These are phyloP conservation scores for Pogonognathellus flavescens DNA, from an alignment of 1,140 invertebrate species.

Conservation along the genomic window DNA sequence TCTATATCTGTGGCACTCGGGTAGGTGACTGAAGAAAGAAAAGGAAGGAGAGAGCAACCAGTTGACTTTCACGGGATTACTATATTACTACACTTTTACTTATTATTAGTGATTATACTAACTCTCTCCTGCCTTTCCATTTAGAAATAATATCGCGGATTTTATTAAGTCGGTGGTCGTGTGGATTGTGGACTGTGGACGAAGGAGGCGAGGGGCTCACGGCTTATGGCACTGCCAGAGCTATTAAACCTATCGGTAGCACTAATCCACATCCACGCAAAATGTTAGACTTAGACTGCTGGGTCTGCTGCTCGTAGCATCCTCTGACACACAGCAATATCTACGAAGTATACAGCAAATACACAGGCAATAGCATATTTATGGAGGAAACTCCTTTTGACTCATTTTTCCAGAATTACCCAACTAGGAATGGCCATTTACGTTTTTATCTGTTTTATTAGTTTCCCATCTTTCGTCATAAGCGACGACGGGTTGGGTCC, in stretches of 20 bases:
- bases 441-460: slow-evolving; percentile 31
- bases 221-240: background rate
- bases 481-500: background rate
- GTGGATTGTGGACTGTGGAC: background rate
- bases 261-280: background rate
- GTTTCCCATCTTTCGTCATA: slow-evolving; percentile 30
- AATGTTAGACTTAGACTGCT: too few species aligned
- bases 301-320: background rate
- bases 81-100: slow-evolving; percentile 38
- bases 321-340: background rate
- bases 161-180: background rate
- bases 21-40: background rate
- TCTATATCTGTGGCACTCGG: too few species aligned
- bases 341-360: background rate
- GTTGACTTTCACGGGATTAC: slow-evolving; percentile 34
- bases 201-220: background rate
- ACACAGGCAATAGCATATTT: background rate
- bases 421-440: slow-evolving; percentile 13
- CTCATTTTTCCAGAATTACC: slow-evolving; percentile 36
- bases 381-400: slow-evolving; percentile 12
- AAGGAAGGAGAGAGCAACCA: slow-evolving; percentile 16
- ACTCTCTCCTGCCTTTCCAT: slow-evolving; percentile 36
- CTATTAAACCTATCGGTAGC: background rate
- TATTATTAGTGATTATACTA: slow-evolving; percentile 44
- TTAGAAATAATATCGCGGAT: slow-evolving; percentile 23